Conservation (phyloP, 2,113 vertebrate species). For the Pelodiscus sinensis region DNA sequence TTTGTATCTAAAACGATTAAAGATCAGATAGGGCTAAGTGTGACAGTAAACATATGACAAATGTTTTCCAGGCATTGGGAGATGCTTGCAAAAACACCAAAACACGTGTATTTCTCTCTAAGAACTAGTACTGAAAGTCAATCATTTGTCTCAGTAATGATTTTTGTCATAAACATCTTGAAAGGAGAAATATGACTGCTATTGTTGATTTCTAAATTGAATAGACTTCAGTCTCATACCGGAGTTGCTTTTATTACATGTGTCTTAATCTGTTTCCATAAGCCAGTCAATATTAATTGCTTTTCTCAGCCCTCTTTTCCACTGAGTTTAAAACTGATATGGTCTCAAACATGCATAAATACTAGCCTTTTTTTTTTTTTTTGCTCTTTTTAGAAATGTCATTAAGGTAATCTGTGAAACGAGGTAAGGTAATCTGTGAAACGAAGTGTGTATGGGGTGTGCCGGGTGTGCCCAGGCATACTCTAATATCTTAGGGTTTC, state of each 20-base stretch:
- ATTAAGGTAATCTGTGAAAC: not conserved
- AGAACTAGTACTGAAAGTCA: not conserved
- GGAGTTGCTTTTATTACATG: not conserved
- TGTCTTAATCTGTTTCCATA: not conserved
- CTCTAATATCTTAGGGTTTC: too few species aligned
- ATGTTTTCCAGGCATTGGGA: not conserved
- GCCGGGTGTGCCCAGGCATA: too few species aligned
- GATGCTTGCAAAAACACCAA: not conserved
- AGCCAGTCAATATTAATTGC: not conserved
- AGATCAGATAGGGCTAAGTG: not conserved
- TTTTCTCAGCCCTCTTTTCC: not conserved
- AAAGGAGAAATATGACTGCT: not conserved
- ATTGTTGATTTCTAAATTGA: not conserved
- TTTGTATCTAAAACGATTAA: not conserved
- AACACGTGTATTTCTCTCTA: not conserved
- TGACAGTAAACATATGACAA: not conserved
- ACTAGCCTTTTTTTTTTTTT: not conserved
- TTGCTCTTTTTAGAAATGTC: not conserved
- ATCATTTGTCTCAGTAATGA: not conserved
- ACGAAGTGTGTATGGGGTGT: too few species aligned
- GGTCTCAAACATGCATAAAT: not conserved
- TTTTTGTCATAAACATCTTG: not conserved
- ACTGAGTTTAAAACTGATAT: not conserved
- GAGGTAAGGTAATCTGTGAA: not conserved
- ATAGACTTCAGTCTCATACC: not conserved